A percentile compares a stretch with the other conserved stretches of the same genome.
These are phyloP conservation scores for Leptinotarsa undecemlineata DNA, from an alignment of 1,140 invertebrate species.

Conservation along the genomic window DNA sequence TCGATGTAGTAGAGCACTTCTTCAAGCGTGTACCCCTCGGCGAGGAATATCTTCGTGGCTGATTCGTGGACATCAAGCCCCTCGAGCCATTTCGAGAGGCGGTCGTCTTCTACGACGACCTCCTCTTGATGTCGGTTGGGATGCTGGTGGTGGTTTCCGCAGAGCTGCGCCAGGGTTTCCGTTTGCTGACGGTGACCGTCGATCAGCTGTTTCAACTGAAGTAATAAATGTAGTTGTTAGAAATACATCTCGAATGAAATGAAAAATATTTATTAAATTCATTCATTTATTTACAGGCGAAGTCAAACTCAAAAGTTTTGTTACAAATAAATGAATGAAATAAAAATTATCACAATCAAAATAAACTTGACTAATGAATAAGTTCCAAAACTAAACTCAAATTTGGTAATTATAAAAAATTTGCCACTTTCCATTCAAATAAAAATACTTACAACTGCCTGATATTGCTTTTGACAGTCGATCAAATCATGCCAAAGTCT, in stretches of 20 bases:
- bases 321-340: too few species aligned
- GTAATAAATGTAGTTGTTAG: slow-evolving; percentile 1
- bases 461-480: slow-evolving; percentile 73
- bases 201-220: slow-evolving; percentile 42
- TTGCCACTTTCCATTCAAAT: too few species aligned
- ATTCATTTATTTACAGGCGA: too few species aligned
- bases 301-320: too few species aligned
- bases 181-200: slow-evolving; percentile 38
- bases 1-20: slow-evolving; percentile 76
- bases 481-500: slow-evolving; percentile 62
- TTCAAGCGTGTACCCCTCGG: slow-evolving; percentile 77
- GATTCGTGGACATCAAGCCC: slow-evolving; percentile 62
- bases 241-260: too few species aligned
- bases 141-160: slow-evolving; percentile 30
- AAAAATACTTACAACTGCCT: slow-evolving; percentile 66
- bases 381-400: too few species aligned
- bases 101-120: slow-evolving; percentile 56
- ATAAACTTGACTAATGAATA: too few species aligned
- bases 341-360: too few species aligned
- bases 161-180: slow-evolving; percentile 37
- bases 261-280: too few species aligned
- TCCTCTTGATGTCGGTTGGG: slow-evolving; percentile 36
- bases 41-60: slow-evolving; percentile 66
- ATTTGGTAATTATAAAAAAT: too few species aligned
- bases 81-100: slow-evolving; percentile 64